phyloP scores from a whole-genome alignment of 2,113 vertebrate species.

The Cyrtonyx montezumae region DNA sequence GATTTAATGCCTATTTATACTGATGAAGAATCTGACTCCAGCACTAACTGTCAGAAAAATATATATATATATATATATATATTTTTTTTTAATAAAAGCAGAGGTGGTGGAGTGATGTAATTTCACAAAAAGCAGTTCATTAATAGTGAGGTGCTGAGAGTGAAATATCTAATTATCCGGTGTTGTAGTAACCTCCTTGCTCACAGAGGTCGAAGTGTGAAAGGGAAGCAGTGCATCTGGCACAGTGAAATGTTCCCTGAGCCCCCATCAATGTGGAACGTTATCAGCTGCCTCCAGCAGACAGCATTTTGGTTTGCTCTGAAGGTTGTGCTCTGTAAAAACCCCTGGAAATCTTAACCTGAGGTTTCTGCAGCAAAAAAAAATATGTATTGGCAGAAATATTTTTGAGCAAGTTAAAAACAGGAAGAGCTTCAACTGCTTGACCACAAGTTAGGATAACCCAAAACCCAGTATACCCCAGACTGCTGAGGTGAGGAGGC shows the following conservation, averaged over 20 bases:
- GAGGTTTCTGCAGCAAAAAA: not conserved
- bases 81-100: fast-evolving
- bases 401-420: not conserved
- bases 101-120: not conserved
- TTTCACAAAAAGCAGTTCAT: not conserved
- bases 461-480: not conserved
- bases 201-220: not conserved
- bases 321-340: not conserved
- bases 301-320: not conserved
- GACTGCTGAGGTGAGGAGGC: not conserved
- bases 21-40: not conserved
- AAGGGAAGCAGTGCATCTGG: not conserved
- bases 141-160: not conserved
- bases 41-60: not conserved
- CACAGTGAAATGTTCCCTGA: fast-evolving
- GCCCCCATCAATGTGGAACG: not conserved
- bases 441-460: not conserved
- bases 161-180: not conserved
- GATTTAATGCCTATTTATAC: not conserved
- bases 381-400: not conserved
- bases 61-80: no score
- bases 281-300: not conserved
- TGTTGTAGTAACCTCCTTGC: not conserved
- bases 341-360: not conserved
- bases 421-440: not conserved